These are phyloP conservation scores for Sturnus vulgaris DNA, from an alignment of 2,113 vertebrate genomes.

Conservation along the genomic window DNA sequence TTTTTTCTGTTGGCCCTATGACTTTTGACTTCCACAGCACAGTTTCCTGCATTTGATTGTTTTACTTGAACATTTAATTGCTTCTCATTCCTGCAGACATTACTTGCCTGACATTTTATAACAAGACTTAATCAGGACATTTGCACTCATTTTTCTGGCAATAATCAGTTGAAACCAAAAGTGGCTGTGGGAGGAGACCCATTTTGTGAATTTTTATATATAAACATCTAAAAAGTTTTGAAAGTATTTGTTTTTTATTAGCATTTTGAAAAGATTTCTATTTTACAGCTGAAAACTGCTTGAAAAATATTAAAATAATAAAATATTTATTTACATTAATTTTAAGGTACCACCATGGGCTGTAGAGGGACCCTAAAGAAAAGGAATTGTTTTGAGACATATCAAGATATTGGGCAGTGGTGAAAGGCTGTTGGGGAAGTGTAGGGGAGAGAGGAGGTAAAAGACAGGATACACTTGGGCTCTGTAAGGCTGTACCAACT, in stretches of 20 bases:
- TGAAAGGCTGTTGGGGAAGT: neutral
- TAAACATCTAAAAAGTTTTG: neutral
- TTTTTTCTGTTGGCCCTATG: neutral
- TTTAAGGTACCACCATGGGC: neutral
- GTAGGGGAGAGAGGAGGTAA: neutral
- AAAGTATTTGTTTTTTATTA: neutral
- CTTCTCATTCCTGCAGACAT: neutral
- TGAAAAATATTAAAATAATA: neutral
- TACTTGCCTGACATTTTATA: constrained; percentile 24
- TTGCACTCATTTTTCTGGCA: neutral
- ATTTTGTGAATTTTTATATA: neutral
- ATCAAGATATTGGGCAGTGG: accelerated
- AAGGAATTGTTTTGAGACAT: neutral
- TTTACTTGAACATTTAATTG: constrained; percentile 31
- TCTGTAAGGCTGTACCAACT: neutral
- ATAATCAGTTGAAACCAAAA: neutral
- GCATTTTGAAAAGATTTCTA: neutral
- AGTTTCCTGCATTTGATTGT: neutral
- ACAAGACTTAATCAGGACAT: constrained; percentile 1
- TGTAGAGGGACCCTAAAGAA: neutral
- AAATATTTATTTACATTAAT: neutral
- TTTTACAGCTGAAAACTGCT: neutral
- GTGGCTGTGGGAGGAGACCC: neutral
- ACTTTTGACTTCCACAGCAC: constrained; percentile 1
- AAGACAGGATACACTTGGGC: neutral